Evolutionary conservation across 2,797 vertebrate genomes (phyloP).

Genomic region (Alca torda): DNA sequence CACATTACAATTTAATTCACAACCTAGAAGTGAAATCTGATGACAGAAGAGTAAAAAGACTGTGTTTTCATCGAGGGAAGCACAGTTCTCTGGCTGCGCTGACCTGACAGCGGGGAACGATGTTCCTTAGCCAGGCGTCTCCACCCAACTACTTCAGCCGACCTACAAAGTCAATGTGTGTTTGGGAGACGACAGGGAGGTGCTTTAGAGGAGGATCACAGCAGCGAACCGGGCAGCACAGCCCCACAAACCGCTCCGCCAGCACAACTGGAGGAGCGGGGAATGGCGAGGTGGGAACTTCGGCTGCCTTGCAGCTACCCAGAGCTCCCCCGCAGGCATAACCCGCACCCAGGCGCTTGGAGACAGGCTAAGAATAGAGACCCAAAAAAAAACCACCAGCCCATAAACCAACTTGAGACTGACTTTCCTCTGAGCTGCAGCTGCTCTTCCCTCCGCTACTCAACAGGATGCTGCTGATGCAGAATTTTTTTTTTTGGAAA

Average conservation of each 20-base stretch:
- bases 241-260: background rate
- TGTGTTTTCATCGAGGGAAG: background rate
- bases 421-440: conserved; percentile 35
- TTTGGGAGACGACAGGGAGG: background rate
- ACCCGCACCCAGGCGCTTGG: background rate
- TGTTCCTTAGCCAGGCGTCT: background rate
- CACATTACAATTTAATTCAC: conserved; percentile 42
- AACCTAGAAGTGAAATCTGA: conserved; percentile 48
- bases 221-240: background rate
- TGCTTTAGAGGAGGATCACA: background rate
- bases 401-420: background rate
- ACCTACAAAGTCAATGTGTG: background rate
- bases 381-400: background rate
- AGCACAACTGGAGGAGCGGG: background rate
- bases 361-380: conserved; percentile 16
- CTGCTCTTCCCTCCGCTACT: conserved; percentile 32
- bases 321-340: background rate
- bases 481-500: conserved; percentile 40
- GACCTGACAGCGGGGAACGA: background rate
- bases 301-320: background rate
- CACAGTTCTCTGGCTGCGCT: background rate
- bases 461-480: conserved; percentile 56
- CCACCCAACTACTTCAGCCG: background rate
- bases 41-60: background rate
- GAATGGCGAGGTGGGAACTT: background rate